Conservation (phyloP, 37 sponge, comb jelly and placozoan genomes). For the Oscarella lobularis region DNA sequence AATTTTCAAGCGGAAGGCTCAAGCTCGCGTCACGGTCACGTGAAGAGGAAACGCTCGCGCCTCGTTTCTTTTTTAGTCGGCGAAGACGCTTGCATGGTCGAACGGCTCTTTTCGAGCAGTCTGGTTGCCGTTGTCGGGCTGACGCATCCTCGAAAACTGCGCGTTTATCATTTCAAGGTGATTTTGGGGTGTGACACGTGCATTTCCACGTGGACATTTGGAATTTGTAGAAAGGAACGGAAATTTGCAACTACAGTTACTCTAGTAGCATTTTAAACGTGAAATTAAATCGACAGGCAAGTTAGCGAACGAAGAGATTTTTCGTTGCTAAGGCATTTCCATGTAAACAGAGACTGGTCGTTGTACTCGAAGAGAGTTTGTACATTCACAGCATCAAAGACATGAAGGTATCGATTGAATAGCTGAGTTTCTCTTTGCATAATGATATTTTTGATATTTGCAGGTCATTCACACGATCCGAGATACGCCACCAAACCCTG, state of each 20-base stretch:
- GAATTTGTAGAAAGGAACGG: constrained; percentile 69
- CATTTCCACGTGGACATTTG: constrained; percentile 5
- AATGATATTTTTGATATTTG: neutral
- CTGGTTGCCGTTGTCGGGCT: constrained; percentile 86
- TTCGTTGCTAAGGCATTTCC: too few relatives aligned
- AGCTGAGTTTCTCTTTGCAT: neutral
- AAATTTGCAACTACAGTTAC: constrained; percentile 98
- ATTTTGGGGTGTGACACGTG: too few relatives aligned
- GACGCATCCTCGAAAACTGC: constrained; percentile 72
- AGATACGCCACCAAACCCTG: constrained; percentile 91
- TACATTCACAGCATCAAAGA: constrained; percentile 98
- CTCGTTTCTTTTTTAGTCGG: constrained; percentile 30
- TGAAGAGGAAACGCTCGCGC: neutral
- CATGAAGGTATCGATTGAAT: constrained; percentile 73
- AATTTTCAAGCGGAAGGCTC: neutral
- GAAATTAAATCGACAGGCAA: constrained; percentile 84
- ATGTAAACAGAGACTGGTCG: constrained; percentile 80
- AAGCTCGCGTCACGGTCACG: neutral
- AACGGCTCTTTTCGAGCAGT: constrained; percentile 90
- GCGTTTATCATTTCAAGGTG: constrained; percentile 94
- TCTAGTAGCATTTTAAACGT: constrained; percentile 86
- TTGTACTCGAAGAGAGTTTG: constrained; percentile 71
- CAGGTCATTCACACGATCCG: constrained; percentile 95
- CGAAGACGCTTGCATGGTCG: constrained; percentile 79
- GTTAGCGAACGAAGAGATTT: too few relatives aligned